Evolutionary conservation across 2,113 vertebrate genomes (phyloP).

Genomic region (Syrmaticus mikado): DNA sequence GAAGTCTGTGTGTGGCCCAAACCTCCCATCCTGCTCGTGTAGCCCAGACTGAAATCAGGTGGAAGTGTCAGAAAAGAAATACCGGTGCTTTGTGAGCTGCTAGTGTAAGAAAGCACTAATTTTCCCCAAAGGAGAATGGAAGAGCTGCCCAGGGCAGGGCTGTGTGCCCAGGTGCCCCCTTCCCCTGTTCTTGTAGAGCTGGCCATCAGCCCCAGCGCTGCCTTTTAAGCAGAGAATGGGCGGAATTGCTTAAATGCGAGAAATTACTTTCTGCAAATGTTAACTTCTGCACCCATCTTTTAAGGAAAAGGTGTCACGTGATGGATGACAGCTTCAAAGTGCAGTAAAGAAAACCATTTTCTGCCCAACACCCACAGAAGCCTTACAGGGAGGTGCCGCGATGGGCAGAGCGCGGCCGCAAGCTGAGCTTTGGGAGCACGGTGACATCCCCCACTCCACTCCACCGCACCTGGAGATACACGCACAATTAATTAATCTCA

Average conservation of each 20-base stretch:
- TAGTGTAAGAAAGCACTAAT: background rate
- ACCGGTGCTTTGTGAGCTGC: background rate
- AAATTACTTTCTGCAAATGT: background rate
- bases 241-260: background rate
- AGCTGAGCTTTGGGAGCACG: accelerated
- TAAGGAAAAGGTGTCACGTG: background rate
- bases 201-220: accelerated
- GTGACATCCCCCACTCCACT: background rate
- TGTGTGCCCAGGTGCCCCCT: accelerated
- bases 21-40: accelerated
- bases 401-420: accelerated
- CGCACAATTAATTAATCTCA: background rate
- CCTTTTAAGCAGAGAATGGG: background rate
- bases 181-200: background rate
- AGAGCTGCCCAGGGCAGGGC: background rate
- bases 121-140: background rate
- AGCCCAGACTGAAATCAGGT: background rate
- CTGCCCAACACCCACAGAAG: accelerated
- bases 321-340: background rate
- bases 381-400: background rate
- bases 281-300: accelerated
- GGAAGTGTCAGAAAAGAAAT: conserved; percentile 14
- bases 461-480: background rate
- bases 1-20: background rate
- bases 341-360: background rate